phyloP scores from a whole-genome alignment of 1,140 invertebrate species.

The Rhopalosiphum maidis region DNA sequence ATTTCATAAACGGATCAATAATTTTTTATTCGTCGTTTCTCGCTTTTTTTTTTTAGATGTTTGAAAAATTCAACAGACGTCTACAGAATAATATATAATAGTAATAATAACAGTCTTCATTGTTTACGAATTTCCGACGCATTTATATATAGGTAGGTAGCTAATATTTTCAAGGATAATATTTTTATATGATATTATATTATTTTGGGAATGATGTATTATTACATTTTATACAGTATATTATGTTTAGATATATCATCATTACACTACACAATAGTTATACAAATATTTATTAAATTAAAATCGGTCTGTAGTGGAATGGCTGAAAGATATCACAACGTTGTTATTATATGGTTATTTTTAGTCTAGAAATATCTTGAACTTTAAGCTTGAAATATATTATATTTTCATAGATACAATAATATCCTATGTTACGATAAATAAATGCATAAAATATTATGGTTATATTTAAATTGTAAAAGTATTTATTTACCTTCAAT shows the following conservation, averaged over 20 bases:
- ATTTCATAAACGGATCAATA: slow-evolving; percentile 5
- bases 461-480: neutral
- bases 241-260: neutral
- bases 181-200: neutral
- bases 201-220: neutral
- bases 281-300: neutral
- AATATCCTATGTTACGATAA: neutral
- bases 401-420: neutral
- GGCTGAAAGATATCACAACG: neutral
- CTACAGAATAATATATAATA: neutral
- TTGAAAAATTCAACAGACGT: neutral
- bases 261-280: neutral
- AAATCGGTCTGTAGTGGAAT: neutral
- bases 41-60: neutral
- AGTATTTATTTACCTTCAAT: neutral
- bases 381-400: neutral
- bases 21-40: neutral
- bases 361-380: neutral
- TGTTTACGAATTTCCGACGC: neutral
- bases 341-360: neutral
- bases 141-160: neutral
- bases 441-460: neutral
- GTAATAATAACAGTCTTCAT: neutral
- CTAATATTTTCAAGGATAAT: neutral
- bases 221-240: neutral